Evolutionary conservation across 2,888 invertebrate genomes (phyloP), one percentile per base, ranked within the genome.

Genomic region (Steinernema hermaphroditum): DNA sequence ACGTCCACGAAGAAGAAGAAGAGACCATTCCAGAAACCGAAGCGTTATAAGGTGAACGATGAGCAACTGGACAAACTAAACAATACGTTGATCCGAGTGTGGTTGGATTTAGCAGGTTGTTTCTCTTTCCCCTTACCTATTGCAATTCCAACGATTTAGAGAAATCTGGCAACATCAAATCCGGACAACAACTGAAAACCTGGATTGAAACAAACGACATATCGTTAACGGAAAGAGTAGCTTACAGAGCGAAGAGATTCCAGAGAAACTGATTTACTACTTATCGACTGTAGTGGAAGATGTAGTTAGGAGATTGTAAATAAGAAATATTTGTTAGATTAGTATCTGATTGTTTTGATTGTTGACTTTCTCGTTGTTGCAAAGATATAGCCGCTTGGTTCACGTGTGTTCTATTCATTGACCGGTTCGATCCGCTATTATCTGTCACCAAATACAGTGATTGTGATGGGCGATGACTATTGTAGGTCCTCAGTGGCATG

Each of bases 31-130:
- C 29, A 29, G 4, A 62, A 32, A n/a, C 4, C 32, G 14, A 62
- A 62, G 32, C 62, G 62, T n/a, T 62, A 62, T 16, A 62, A 62
- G 34, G 62, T 62, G 16, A 62, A 62, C 32, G 62, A 62, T n/a
- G 62, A 62, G n/a, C 22, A 62, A 29, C 29, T 62, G 62, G 62
- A 62, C 34, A 62, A 34, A 32, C 62, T 62, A 16, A 29, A 62
- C 29, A 62, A 34, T 32, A 29, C 29, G 14, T 8, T 62, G 34
- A 24, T 62, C 2, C 24, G 34, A 16, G 62, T 62, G 14, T 62
- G 62, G 62, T 2, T 27, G 62, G 62, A 62, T 32, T 16, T 62
- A 62, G 62, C 62, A 62, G 34, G 62, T 62, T n/a, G n/a, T n/a
- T n/a, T n/a, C n/a, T n/a, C n/a, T n/a, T n/a, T n/a, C n/a, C n/a